Base-by-base conservation (phyloP, 2,113 vertebrate genomes). In the Hoplias malabaricus region DNA sequence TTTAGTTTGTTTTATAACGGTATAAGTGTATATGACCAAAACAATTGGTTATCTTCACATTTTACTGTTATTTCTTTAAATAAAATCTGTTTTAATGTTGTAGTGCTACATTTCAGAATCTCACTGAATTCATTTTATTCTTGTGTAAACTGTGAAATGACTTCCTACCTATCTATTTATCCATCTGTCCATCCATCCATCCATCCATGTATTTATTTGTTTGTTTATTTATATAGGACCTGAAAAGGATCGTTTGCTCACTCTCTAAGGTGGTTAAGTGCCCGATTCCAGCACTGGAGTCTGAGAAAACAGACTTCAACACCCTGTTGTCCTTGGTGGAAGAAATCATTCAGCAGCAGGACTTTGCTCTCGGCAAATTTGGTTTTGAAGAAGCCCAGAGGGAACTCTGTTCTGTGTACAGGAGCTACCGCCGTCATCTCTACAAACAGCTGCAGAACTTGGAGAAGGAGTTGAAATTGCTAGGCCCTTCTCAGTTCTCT, bases 401-500 rank as follows among this genome's bases (percentile, higher is more conserved):
- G 40, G 85, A 92, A 19, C 77, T 84, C 13, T 73, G 89, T 4
- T 59, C 92, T 31, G 87, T 87, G 54, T 88, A 85, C 78, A 89
- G 66, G 0, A 84, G 85, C 77, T 94, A 94, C 81, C 90, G 84
- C 57, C 86, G 63, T n/a, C 95, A 93, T 86, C 91, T 98, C 72
- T 94, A 95, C 86, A 63, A 84, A 61, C 96, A 97, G 77, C 91
- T 99, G 61, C 93, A 93, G 83, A 93, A 89, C 0, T 72, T 98
- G 38, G 94, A 98, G 85, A 92, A 90, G 77, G 93, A 93, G 69
- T 84, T 96, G 73, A 80, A 79, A 83, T 86, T 96, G 78, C 78
- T 96, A 73, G 94, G 93, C 5, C 87, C 94, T 0, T 84, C 82
- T 1, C 87, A 88, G 71, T 97, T 95, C 80, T 89, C 91, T 29